These are phyloP conservation scores for Scolopax mira DNA, from an alignment of 2,113 vertebrate genomes.

Conservation along the genomic window DNA sequence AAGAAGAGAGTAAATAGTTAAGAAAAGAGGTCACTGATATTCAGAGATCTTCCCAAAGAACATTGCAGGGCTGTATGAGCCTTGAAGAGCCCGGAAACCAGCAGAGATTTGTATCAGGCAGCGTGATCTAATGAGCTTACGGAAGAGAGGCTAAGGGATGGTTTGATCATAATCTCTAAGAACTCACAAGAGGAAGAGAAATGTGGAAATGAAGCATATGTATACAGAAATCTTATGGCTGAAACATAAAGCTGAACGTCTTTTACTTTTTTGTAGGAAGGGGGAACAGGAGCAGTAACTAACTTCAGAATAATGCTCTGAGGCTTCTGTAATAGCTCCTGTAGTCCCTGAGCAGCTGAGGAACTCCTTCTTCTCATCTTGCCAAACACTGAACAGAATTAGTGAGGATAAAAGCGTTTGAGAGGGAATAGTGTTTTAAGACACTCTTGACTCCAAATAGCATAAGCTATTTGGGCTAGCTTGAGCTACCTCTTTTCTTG, in stretches of 20 bases:
- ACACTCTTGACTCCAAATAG: neutral
- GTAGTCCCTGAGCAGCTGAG: fast-evolving
- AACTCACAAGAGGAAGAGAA: neutral
- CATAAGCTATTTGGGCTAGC: neutral
- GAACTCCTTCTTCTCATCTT: neutral
- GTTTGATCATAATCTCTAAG: conserved; percentile 9
- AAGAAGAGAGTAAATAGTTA: neutral
- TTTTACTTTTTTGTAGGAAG: neutral
- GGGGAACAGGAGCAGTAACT: neutral
- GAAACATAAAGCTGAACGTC: neutral
- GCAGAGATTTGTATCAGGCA: neutral
- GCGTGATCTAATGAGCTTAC: neutral
- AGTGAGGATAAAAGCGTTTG: neutral
- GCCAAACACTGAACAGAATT: neutral
- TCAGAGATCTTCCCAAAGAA: neutral
- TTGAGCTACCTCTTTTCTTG: neutral
- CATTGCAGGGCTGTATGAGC: neutral
- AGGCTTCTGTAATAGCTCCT: neutral
- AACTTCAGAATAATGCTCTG: neutral
- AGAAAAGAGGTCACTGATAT: neutral
- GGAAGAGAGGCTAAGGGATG: neutral
- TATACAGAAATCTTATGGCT: neutral
- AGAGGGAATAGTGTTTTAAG: neutral
- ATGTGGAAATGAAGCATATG: conserved; percentile 1
- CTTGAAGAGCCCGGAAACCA: conserved; percentile 14